phyloP scores from a whole-genome alignment of 2,113 vertebrate genomes.

The Paramormyrops kingsleyae region DNA sequence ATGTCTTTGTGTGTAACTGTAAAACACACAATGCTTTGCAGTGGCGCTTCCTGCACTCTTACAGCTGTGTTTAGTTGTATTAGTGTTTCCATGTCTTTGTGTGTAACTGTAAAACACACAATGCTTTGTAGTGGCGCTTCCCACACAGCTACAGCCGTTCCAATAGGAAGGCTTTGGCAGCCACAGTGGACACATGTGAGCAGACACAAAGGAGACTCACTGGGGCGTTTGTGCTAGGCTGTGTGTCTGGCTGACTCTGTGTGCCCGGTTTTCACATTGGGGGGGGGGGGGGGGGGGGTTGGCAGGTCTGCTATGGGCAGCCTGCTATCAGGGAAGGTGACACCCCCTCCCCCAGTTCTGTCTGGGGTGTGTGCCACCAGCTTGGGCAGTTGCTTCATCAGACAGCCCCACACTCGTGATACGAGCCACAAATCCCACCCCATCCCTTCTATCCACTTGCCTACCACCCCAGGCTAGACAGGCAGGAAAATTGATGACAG shows the following conservation, averaged over 20 bases:
- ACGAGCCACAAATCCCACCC: not conserved
- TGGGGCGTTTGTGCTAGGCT: slow-evolving; percentile 23
- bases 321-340: not conserved
- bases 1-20: slow-evolving; percentile 29
- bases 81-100: slow-evolving; percentile 1
- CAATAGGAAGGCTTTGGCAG: slow-evolving; percentile 45
- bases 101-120: slow-evolving; percentile 32
- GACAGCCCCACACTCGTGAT: not conserved
- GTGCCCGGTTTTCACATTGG: not conserved
- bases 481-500: slow-evolving; percentile 17
- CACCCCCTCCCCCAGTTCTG: not conserved
- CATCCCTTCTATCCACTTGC: not conserved
- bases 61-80: not conserved
- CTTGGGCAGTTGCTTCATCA: not conserved
- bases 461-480: not conserved
- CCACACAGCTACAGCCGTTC: slow-evolving; percentile 16
- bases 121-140: slow-evolving; percentile 27
- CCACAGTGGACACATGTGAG: slow-evolving; percentile 46
- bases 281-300: not conserved
- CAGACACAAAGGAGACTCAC: slow-evolving; percentile 35
- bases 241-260: slow-evolving; percentile 14
- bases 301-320: not conserved
- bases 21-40: slow-evolving; percentile 24
- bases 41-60: slow-evolving; percentile 22
- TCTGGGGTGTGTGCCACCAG: not conserved